Base-by-base conservation (phyloP, 2,113 vertebrate genomes). In the Scomber japonicus region DNA sequence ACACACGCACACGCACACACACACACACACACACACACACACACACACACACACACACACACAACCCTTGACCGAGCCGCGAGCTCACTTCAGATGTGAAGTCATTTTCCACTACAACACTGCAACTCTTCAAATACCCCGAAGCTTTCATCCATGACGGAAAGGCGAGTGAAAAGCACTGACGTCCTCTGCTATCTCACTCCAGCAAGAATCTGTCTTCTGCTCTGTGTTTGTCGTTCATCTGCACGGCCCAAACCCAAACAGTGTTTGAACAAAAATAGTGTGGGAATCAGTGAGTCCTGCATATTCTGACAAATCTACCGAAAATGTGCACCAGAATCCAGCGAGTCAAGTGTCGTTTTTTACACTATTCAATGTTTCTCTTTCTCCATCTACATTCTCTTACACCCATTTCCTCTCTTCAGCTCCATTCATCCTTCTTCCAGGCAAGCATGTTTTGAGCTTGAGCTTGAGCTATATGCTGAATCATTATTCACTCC, bases 71-170 rank as follows among this genome's bases (percentile, higher is more conserved):
- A 83, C 86, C 31, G 40, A 79, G 46, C 60, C 27, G 48, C 11
- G 0, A 73, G 81, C 80, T 80, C 65, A 65, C 56, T 90, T 88
- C 62, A 88, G 78, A 90, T 74, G 60, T 74, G 62, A 72, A 77
- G 55, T 85, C 17, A 84, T 89, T 91, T 89, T 80, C 78, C 76
- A 73, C 82, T 72, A 85, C 84, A 88, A 77, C 82, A 73, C 48
- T 72, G 77, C 62, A 83, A 71, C 71, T 85, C 80, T 85, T 85
- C 66, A 82, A 84, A 85, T 70, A 67, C 53, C 80, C 82, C 0
- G 17, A 78, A 86, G 80, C 88, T 86, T 79, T 86, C 63, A 84
- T 61, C 77, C 83, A 62, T 84, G 75, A 84, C 68, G 70, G 82
- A 70, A 64, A 78, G 54, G 59, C 71, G 65, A 80, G 79, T 48